Base-by-base conservation (phyloP, 1,140 invertebrate genomes). In the Trachymyrmex cornetzi region DNA sequence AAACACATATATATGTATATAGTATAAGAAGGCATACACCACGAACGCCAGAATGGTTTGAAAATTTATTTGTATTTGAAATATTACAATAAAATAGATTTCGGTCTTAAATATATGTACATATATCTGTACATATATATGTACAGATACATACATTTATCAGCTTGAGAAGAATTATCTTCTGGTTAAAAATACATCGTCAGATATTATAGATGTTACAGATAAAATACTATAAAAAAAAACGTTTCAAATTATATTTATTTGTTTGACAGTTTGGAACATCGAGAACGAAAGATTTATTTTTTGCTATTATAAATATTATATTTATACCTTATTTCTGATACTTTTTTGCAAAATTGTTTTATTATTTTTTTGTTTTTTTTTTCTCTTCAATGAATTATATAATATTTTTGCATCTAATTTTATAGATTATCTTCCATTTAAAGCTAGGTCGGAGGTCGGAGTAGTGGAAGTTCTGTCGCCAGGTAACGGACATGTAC, bases 401-500 rank as follows among this genome's bases (percentile, higher is more conserved):
- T 55, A 55, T 4, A 55, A 57, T 57, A 57, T 7, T 22, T 19
- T 55, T 55, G 16, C 14, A n/a, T 57, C 7, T 22, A n/a, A 57
- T 22, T 57, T 22, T 57, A 50, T 50, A 24, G 11, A 24, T 24
- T 22, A 22, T 12, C 14, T 63, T 66, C 9, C 30, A 7, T 9
- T 11, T 24, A 11, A 38, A 67, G 19, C 3, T 64, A 55, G 12
- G 19, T 74, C 50, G 34, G 6, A 11, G 5, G 3, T 16, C 48
- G 2, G 9, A 44, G 30, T 30, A 22, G n/a, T 61, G 77, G 63
- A 4, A 55, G 16, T 57, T 71, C 7, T 16, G 82, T 85, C 2
- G 48, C 82, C 53, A 66, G 24, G 82, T 50, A 66, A 85, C 74
- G 3, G n/a, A 57, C 24, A 9, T 27, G 48, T 55, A 85, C 3